These are phyloP conservation scores for Spea bombifrons DNA, from an alignment of 2,113 vertebrate genomes.

Conservation along the genomic window DNA sequence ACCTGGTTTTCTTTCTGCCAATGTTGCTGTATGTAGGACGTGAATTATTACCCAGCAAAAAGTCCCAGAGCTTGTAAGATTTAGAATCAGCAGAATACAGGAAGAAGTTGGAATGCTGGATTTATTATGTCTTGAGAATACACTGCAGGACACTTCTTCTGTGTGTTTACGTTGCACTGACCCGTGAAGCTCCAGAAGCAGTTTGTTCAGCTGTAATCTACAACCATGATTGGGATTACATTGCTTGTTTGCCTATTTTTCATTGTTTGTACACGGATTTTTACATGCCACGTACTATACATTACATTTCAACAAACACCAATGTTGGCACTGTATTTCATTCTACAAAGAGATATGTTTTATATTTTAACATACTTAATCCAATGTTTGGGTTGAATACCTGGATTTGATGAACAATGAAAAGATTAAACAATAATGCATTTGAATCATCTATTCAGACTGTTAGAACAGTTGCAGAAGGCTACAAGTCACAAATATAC, in stretches of 20 bases:
- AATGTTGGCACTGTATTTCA: too few relatives aligned
- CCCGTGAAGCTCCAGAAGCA: conserved; percentile 54
- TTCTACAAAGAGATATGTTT: too few relatives aligned
- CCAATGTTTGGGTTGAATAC: too few relatives aligned
- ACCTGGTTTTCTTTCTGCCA: conserved; percentile 37
- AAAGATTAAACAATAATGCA: too few relatives aligned
- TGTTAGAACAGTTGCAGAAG: too few relatives aligned
- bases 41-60: conserved; percentile 49
- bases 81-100: conserved; percentile 58
- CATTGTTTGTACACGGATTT: background rate
- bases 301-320: too few relatives aligned
- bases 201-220: conserved; percentile 67
- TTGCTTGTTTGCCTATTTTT: conserved; percentile 8
- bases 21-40: conserved; percentile 53
- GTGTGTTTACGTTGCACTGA: conserved; percentile 62
- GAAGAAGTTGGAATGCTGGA: conserved; percentile 50
- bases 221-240: conserved; percentile 45
- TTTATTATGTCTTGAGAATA: conserved; percentile 62
- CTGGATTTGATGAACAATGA: too few relatives aligned
- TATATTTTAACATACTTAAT: too few relatives aligned
- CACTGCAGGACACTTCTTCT: conserved; percentile 49
- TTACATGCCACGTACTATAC: too few relatives aligned
- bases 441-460: too few relatives aligned
- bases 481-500: too few relatives aligned
- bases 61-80: conserved; percentile 50